Base-by-base conservation (phyloP, 1,140 invertebrate species). In the Charaxes varanes region DNA sequence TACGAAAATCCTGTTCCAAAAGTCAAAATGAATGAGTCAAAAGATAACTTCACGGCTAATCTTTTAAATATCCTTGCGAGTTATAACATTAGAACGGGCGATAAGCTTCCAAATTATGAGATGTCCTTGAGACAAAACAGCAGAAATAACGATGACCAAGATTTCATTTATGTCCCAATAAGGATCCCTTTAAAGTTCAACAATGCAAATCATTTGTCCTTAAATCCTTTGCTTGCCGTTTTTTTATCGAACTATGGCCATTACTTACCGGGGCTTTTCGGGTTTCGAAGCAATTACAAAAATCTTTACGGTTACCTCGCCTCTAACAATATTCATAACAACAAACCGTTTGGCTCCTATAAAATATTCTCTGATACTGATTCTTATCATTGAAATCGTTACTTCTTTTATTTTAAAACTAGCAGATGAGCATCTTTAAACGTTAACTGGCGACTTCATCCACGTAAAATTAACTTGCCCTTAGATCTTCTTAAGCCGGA, bases 241-340 rank as follows among this genome's bases (percentile, higher is more conserved):
- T 65, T 88, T 26, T 62, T 90, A 17, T 89, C 88, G 2, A 87
- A 88, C 56, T 89, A 89, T 63, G 88, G 88, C 1, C 77, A 84
- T 41, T 89, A 90, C 52, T 48, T 88, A 16, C 78, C 85, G 1
- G 69, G 70, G 16, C 33, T 51, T 6, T 73, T 64, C 32, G 70
- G 71, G 5, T 44, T 65, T 27, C 59, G 55, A 3, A 56, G 51
- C 24, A 70, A 78, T 38, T 84, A 84, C 30, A 73, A 73, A 17
- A 86, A 87, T 48, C 51, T 88, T 14, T 89, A 89, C 44, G 86
- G 87, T 1, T 86, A 89, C 59, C 63, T 83, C 38, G 87, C 88
- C 2, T 80, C 84, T 12, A 89, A 90, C 54, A 89, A 89, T 65
- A 87, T 88, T 37, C 87, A 89, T 52, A 90, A 90, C 31, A 88